These are phyloP conservation scores for Nowickia ferox DNA, from an alignment of 2,888 invertebrate species.

Conservation along the genomic window DNA sequence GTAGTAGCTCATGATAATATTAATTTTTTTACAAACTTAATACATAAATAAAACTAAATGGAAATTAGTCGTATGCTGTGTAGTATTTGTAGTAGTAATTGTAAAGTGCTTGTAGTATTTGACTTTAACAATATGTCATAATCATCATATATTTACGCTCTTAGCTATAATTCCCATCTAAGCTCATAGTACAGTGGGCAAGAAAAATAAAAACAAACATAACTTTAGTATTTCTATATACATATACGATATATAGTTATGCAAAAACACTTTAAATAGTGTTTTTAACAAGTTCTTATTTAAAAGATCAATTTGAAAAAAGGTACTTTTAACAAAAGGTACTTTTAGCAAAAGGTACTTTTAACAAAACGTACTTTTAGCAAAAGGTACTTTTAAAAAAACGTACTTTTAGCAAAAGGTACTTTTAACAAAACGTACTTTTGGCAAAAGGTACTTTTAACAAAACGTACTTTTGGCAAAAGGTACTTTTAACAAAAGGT, in stretches of 20 bases:
- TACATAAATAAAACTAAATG: background rate
- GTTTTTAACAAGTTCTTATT: background rate
- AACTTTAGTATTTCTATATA: background rate
- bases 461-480: no score
- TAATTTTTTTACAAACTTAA: constrained; percentile 10
- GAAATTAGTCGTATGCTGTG: background rate
- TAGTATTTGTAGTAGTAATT: background rate
- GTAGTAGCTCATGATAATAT: constrained; percentile 1
- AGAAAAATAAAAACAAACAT: background rate
- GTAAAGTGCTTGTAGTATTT: background rate
- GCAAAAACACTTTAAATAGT: background rate
- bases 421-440: no score
- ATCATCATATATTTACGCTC: constrained; percentile 27
- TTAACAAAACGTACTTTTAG: no score
- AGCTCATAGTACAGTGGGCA: background rate
- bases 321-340: no score
- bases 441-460: no score
- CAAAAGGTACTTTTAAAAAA: no score
- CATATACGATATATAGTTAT: background rate
- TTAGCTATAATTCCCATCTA: background rate
- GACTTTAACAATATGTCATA: constrained; percentile 20
- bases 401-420: no score
- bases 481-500: no score
- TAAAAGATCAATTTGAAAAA: no score
- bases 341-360: no score